phyloP scores from a whole-genome alignment of 2,888 invertebrate species.

The Tortricodes alternella region DNA sequence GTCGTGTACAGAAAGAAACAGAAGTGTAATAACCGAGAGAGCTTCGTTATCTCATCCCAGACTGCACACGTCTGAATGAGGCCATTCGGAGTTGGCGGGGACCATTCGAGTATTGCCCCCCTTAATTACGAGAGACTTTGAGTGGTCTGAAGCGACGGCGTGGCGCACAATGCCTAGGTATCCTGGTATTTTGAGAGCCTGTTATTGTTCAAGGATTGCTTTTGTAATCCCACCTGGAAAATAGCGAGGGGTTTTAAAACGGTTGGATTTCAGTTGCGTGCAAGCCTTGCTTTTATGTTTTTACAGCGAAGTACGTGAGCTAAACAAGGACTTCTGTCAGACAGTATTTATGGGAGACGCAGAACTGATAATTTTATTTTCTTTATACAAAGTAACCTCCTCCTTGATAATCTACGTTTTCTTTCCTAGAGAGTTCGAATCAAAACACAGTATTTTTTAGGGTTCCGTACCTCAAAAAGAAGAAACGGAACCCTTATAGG shows the following conservation, averaged over 20 bases:
- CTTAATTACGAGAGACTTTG: slow-evolving; percentile 75
- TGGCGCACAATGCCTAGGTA: slow-evolving; percentile 57
- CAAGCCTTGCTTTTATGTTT: slow-evolving; percentile 2
- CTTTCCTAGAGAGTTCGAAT: no score
- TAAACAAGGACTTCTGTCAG: not conserved
- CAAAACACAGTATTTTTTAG: no score
- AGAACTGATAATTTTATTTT: no score
- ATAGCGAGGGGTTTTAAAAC: slow-evolving; percentile 37
- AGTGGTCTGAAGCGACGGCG: slow-evolving; percentile 67
- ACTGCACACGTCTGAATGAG: slow-evolving; percentile 70
- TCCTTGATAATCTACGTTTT: no score
- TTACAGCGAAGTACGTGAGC: slow-evolving; percentile 3
- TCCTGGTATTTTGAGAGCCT: slow-evolving; percentile 57
- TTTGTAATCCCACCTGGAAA: slow-evolving; percentile 56
- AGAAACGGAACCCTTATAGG: no score
- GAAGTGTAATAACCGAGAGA: slow-evolving; percentile 68
- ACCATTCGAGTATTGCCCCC: slow-evolving; percentile 69
- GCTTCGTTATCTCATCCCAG: slow-evolving; percentile 72
- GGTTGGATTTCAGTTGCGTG: not conserved
- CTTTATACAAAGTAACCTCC: no score
- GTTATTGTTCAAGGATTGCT: slow-evolving; percentile 63
- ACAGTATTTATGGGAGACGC: not conserved
- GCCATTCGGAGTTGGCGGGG: slow-evolving; percentile 53
- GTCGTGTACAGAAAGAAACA: slow-evolving; percentile 45
- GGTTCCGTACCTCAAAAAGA: no score